These are phyloP conservation scores for Psittacula echo DNA, from an alignment of 2,797 vertebrate species.

Conservation along the genomic window DNA sequence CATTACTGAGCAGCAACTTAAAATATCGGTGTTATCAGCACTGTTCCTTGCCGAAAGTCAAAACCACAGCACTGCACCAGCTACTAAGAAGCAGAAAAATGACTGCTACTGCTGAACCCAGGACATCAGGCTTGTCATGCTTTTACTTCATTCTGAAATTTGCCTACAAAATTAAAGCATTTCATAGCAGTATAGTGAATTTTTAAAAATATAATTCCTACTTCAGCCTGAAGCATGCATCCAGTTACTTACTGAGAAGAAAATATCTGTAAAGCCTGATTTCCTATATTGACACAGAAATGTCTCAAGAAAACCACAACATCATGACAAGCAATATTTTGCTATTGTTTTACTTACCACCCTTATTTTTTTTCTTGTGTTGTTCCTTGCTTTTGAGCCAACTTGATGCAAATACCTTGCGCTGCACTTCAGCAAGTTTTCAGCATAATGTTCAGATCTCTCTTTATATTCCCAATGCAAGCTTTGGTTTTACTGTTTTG, in stretches of 20 bases:
- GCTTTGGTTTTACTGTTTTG: slow-evolving; percentile 52
- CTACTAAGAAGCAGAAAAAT: too few relatives aligned
- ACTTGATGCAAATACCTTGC: background rate
- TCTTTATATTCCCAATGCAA: background rate
- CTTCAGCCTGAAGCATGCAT: background rate
- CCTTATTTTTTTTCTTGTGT: background rate
- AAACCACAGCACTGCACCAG: too few relatives aligned
- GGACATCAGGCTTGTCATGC: background rate
- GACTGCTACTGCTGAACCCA: too few relatives aligned
- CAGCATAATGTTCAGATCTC: background rate
- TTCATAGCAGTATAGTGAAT: background rate
- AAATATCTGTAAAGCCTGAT: background rate
- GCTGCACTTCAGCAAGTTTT: background rate
- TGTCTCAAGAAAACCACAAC: background rate
- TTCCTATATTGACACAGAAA: background rate
- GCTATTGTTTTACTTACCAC: background rate
- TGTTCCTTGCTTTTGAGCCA: background rate
- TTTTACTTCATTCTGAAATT: background rate
- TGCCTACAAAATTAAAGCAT: background rate
- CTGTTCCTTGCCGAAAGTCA: too few relatives aligned
- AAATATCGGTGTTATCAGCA: too few relatives aligned
- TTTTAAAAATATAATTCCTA: background rate
- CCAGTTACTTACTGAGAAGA: background rate
- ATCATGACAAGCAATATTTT: background rate
- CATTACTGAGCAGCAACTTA: too few relatives aligned